Conservation (phyloP, 37 sponge, comb jelly and placozoan genomes). For the Dysidea cf. avara region DNA sequence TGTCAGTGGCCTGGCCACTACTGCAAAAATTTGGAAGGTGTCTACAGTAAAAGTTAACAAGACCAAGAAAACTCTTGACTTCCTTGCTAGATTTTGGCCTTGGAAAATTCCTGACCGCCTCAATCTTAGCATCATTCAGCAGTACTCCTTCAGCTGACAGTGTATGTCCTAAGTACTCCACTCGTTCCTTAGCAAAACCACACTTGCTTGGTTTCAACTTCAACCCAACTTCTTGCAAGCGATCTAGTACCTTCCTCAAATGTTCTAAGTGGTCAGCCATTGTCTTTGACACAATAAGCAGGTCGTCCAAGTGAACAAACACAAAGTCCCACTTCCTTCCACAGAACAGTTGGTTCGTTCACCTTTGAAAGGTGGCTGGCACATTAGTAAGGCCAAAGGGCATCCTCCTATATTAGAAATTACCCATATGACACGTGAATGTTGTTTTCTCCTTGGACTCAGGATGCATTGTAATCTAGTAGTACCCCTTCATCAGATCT, state of each 20-base stretch:
- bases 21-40: too few species aligned
- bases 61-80: slow-evolving; percentile 34
- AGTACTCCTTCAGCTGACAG: slow-evolving; percentile 19
- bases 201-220: slow-evolving; percentile 14
- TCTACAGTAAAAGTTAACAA: slow-evolving; percentile 37
- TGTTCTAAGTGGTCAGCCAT: slow-evolving; percentile 23
- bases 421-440: slow-evolving; percentile 36
- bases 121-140: slow-evolving; percentile 13
- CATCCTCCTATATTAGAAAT: slow-evolving; percentile 54
- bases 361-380: slow-evolving; percentile 47
- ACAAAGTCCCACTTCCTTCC: slow-evolving; percentile 18
- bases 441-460: slow-evolving; percentile 50
- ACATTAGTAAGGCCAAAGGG: slow-evolving; percentile 54
- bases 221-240: slow-evolving; percentile 10
- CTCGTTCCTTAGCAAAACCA: slow-evolving; percentile 6
- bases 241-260: not conserved
- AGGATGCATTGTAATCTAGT: slow-evolving; percentile 47
- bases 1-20: too few species aligned
- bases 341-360: slow-evolving; percentile 25
- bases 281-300: slow-evolving; percentile 21
- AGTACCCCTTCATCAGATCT: slow-evolving; percentile 51
- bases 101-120: slow-evolving; percentile 20
- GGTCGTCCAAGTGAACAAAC: slow-evolving; percentile 48
- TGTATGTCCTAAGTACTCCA: slow-evolving; percentile 27
- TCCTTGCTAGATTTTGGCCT: slow-evolving; percentile 20